These are phyloP conservation scores for Nerophis ophidion DNA, from an alignment of 2,113 vertebrate genomes.

Conservation along the genomic window DNA sequence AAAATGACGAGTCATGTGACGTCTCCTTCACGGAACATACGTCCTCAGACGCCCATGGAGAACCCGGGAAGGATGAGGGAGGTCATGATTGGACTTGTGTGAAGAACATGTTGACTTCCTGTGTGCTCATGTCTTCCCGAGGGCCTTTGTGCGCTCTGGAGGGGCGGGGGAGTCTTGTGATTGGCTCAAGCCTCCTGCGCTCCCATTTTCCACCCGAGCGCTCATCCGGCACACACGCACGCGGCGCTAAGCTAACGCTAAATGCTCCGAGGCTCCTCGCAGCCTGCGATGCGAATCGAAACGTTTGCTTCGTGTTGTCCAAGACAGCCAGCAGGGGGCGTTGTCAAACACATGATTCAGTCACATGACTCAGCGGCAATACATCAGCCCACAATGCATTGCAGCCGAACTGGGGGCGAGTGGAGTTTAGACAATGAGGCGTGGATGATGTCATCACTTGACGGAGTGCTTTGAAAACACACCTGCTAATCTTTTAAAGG, in stretches of 20 bases:
- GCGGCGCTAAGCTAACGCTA: background rate
- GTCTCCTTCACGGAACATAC: background rate
- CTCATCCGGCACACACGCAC: slow-evolving; percentile 5
- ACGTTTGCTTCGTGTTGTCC: no score
- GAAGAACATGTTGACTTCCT: no score
- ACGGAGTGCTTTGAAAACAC: no score
- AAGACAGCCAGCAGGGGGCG: background rate
- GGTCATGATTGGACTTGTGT: background rate
- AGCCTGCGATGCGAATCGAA: no score
- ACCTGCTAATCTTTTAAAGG: no score
- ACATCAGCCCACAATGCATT: no score
- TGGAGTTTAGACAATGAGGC: no score
- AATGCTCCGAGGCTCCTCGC: background rate
- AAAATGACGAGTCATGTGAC: no score
- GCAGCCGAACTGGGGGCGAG: no score
- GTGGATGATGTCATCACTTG: no score
- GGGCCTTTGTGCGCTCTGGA: background rate
- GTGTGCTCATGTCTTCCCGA: background rate
- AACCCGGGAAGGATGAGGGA: background rate
- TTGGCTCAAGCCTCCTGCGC: background rate
- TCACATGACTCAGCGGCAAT: no score
- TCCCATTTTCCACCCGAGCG: slow-evolving; percentile 1
- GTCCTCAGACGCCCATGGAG: no score
- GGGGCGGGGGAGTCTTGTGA: background rate
- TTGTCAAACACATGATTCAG: background rate